Percentiles rank a stretch among this genome's conserved stretches.
Evolutionary conservation across 2,797 vertebrate species (phyloP).

Genomic region (Scarus forsteni): DNA sequence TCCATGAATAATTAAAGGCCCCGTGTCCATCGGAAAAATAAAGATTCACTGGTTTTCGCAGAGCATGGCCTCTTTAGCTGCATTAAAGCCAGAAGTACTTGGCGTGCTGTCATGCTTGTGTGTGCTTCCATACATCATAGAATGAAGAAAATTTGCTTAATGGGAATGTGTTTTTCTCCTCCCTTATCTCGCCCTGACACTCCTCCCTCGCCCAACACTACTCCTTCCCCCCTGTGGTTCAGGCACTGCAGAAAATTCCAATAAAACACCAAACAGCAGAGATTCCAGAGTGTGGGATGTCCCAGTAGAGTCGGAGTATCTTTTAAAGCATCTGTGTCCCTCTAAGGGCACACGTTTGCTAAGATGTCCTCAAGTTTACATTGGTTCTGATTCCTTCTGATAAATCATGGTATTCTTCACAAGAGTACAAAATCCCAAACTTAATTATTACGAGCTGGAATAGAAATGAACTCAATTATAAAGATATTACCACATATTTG

Average conservation of each 20-base stretch:
- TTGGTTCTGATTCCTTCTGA: conserved; percentile 44
- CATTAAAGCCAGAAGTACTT: conserved; percentile 51
- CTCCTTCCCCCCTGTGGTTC: conserved; percentile 17
- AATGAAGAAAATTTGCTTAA: conserved; percentile 46
- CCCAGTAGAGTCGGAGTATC: conserved; percentile 53
- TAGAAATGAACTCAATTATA: conserved; percentile 67
- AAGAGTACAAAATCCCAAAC: conserved; percentile 62
- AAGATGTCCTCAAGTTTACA: conserved; percentile 21
- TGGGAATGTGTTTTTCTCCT: conserved; percentile 45
- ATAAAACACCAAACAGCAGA: background rate
- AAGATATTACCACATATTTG: conserved; percentile 54
- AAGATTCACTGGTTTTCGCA: conserved; percentile 33
- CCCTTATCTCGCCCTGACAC: conserved; percentile 41
- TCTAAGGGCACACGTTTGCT: conserved; percentile 28
- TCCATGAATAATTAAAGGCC: conserved; percentile 74
- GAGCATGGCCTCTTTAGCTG: conserved; percentile 47
- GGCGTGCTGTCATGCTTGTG: conserved; percentile 38
- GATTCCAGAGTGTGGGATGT: conserved; percentile 48
- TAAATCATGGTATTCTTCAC: conserved; percentile 45
- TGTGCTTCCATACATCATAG: conserved; percentile 50
- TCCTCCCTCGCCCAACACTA: conserved; percentile 30
- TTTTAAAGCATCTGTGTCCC: conserved; percentile 28
- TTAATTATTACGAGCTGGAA: conserved; percentile 64
- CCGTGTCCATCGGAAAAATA: conserved; percentile 60
- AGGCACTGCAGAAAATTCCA: too few species aligned